Percentiles rank a stretch among this genome's conserved stretches.
These are phyloP conservation scores for Lipotes vexillifer DNA, from an alignment of 2,113 vertebrate species.

Conservation along the genomic window DNA sequence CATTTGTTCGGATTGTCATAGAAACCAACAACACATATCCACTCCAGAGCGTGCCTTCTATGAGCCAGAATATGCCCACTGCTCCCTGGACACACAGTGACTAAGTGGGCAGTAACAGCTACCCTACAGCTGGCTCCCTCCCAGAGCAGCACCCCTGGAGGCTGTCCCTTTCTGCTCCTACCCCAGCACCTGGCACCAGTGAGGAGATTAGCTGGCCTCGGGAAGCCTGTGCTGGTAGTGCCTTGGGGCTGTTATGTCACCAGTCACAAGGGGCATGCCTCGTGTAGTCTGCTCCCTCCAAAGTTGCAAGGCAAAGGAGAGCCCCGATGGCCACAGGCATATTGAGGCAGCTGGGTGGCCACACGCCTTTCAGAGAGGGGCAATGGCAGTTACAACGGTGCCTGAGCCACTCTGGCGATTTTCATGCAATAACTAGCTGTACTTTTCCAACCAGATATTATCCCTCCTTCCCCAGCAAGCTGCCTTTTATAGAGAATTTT, in stretches of 20 bases:
- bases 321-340: rapidly evolving
- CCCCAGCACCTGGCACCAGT: background rate
- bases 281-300: background rate
- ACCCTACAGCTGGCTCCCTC: background rate
- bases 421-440: background rate
- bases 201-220: background rate
- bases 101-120: background rate
- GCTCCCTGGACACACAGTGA: background rate
- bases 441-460: slow-evolving; percentile 51
- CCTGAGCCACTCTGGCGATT: background rate
- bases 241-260: rapidly evolving
- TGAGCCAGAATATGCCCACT: background rate
- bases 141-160: rapidly evolving
- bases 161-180: background rate
- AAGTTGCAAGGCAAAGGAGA: background rate
- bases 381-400: background rate
- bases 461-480: slow-evolving; percentile 36
- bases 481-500: slow-evolving; percentile 49
- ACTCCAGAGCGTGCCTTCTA: background rate
- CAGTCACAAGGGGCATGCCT: rapidly evolving
- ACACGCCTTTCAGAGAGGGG: background rate
- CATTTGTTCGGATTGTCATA: background rate
- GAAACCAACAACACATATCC: background rate
- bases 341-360: rapidly evolving
- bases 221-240: too few relatives aligned